Conservation (phyloP, 2,797 vertebrate species). For the Danio aesculapii region DNA sequence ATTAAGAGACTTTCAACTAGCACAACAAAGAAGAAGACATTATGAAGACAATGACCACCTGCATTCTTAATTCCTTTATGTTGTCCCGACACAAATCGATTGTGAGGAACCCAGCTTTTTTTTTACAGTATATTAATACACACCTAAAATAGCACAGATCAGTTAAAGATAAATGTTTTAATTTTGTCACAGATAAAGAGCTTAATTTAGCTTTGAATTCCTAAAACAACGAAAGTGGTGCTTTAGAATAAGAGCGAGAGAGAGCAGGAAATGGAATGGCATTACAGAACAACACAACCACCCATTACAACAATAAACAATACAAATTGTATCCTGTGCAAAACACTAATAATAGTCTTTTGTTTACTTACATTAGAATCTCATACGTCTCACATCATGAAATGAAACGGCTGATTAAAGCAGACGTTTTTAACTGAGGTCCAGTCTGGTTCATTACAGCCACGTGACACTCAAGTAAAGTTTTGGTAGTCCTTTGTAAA, state of each 20-base stretch:
- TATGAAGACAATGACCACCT: no score
- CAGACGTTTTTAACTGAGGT: not conserved
- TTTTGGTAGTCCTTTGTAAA: not conserved
- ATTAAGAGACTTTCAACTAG: no score
- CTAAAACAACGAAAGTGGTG: not conserved
- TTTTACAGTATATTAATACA: not conserved
- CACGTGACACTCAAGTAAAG: not conserved
- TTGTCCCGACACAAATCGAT: no score
- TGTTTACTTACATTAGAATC: not conserved
- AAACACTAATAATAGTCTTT: not conserved
- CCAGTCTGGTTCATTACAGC: conserved; percentile 11
- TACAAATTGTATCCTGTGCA: conserved; percentile 18
- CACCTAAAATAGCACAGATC: not conserved
- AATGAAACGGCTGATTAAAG: not conserved
- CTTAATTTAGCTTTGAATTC: not conserved
- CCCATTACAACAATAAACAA: conserved; percentile 49
- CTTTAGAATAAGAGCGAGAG: not conserved
- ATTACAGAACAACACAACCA: conserved; percentile 26
- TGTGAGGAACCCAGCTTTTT: no score
- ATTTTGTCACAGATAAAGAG: not conserved
- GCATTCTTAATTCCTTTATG: no score
- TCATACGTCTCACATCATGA: not conserved
- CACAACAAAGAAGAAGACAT: no score
- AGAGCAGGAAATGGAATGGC: conserved; percentile 50
- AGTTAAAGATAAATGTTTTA: not conserved